Evolutionary conservation across 2,113 vertebrate genomes (phyloP).

Genomic region (Dendropsophus ebraccatus): DNA sequence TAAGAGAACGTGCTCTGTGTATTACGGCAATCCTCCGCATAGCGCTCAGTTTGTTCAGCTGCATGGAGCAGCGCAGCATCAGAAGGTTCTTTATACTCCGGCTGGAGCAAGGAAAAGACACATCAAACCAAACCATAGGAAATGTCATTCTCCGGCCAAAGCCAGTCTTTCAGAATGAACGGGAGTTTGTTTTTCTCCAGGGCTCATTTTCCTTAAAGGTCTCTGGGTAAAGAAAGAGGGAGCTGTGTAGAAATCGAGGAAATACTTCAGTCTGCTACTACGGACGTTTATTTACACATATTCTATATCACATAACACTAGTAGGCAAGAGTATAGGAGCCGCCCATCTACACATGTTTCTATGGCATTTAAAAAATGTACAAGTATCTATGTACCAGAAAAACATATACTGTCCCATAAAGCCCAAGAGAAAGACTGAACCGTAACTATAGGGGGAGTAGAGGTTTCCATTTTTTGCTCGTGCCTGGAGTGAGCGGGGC

Average conservation of each 20-base stretch:
- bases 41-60: slow-evolving; percentile 39
- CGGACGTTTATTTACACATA: background rate
- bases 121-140: slow-evolving; percentile 41
- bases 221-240: background rate
- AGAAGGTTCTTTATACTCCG: slow-evolving; percentile 39
- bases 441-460: too few relatives aligned
- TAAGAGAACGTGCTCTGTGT: slow-evolving; percentile 22
- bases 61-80: background rate
- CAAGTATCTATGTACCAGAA: background rate
- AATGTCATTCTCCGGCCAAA: slow-evolving; percentile 28
- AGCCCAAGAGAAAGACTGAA: too few relatives aligned
- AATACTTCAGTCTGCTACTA: background rate
- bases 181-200: background rate
- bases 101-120: slow-evolving; percentile 35
- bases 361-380: background rate
- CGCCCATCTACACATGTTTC: background rate
- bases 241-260: background rate
- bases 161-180: slow-evolving; percentile 9
- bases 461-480: too few relatives aligned
- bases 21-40: slow-evolving; percentile 3
- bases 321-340: background rate
- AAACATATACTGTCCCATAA: too few relatives aligned
- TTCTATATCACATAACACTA: background rate
- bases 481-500: too few relatives aligned
- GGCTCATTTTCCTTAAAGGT: background rate